These are phyloP conservation scores for Odontocolon sp. DNA, from an alignment of 2,888 invertebrate genomes.

Conservation along the genomic window DNA sequence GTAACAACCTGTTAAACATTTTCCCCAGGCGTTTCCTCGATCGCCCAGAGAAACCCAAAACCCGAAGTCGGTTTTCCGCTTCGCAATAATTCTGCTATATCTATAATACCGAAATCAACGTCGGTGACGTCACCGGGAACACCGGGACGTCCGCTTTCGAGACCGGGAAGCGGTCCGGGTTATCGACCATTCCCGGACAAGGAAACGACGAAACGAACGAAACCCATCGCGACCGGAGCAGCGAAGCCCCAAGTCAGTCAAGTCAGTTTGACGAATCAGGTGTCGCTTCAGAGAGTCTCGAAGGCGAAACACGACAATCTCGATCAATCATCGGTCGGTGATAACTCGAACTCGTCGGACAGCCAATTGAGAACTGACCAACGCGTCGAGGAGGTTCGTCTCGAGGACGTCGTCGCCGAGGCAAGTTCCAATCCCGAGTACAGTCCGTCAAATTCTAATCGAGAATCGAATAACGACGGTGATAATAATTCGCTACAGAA, in stretches of 20 bases:
- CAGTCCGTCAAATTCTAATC: constrained; percentile 72
- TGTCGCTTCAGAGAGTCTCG: constrained; percentile 75
- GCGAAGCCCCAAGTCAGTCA: constrained; percentile 77
- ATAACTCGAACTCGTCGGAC: constrained; percentile 79
- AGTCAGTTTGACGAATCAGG: constrained; percentile 74
- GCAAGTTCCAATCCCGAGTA: constrained; percentile 75
- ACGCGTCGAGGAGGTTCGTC: constrained; percentile 77
- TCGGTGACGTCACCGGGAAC: constrained; percentile 65
- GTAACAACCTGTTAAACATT: constrained; percentile 27
- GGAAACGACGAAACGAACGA: constrained; percentile 72
- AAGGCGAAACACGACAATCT: constrained; percentile 73
- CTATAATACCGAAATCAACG: constrained; percentile 79
- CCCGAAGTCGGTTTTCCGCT: constrained; percentile 77
- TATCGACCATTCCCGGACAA: constrained; percentile 77
- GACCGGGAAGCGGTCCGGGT: constrained; percentile 69
- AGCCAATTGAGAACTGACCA: constrained; percentile 77
- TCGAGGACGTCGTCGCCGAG: constrained; percentile 78
- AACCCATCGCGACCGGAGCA: constrained; percentile 76
- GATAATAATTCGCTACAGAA: constrained; percentile 73
- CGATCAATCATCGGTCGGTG: constrained; percentile 76
- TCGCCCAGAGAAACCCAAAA: constrained; percentile 70
- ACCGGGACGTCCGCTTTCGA: constrained; percentile 67
- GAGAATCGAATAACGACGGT: constrained; percentile 71
- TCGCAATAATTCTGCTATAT: constrained; percentile 80
- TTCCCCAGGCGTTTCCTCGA: constrained; percentile 66